Conservation (phyloP, 2,113 vertebrate species). For the Oriolus oriolus region DNA sequence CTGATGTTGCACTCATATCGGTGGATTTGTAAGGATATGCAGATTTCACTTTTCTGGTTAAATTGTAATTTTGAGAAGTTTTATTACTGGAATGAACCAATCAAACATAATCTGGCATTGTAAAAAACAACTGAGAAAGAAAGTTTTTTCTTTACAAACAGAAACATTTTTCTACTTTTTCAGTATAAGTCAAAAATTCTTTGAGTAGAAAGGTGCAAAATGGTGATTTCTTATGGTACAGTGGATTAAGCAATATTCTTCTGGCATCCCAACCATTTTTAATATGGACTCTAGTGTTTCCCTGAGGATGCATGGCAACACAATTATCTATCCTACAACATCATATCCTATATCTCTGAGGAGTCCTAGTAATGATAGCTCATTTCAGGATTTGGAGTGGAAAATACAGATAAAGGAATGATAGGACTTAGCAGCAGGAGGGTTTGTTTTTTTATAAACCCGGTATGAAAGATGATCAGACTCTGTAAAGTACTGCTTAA, state of each 20-base stretch:
- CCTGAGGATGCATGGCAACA: not conserved
- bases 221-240: not conserved
- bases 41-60: not conserved
- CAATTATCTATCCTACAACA: not conserved
- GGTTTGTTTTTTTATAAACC: not conserved
- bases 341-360: not conserved
- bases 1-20: not conserved
- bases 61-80: not conserved
- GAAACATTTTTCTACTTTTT: not conserved
- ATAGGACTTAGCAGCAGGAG: not conserved
- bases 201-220: not conserved
- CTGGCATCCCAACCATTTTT: not conserved
- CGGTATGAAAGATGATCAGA: not conserved
- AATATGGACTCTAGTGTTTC: not conserved
- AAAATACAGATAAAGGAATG: not conserved
- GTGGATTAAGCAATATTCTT: not conserved
- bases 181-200: not conserved
- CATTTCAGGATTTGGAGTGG: not conserved
- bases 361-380: not conserved
- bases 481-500: not conserved
- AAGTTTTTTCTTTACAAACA: not conserved
- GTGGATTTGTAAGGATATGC: not conserved
- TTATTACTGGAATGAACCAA: not conserved
- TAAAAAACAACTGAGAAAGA: not conserved
- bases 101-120: not conserved